phyloP scores from a whole-genome alignment of 2,113 vertebrate genomes.

The Bungarus multicinctus region DNA sequence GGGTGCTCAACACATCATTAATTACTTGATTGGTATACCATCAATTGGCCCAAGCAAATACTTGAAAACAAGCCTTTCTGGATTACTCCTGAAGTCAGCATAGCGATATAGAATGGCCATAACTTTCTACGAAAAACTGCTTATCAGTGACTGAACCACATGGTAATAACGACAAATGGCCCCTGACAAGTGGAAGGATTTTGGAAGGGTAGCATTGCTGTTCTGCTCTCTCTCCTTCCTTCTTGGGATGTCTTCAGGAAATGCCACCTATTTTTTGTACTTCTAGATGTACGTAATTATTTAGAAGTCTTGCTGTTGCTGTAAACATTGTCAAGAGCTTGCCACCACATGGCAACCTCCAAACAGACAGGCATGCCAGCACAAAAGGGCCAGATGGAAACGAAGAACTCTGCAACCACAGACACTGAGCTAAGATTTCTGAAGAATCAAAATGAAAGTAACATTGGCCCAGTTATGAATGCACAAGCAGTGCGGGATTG shows the following conservation, averaged over 20 bases:
- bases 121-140: neutral
- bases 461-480: constrained; percentile 35
- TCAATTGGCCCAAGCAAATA: neutral
- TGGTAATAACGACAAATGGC: neutral
- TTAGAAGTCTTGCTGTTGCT: neutral
- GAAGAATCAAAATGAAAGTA: constrained; percentile 35
- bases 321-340: neutral
- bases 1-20: neutral
- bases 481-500: constrained; percentile 54
- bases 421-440: constrained; percentile 47
- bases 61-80: neutral
- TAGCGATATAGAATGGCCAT: neutral
- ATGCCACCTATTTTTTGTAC: neutral
- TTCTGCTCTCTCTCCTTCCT: neutral
- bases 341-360: neutral
- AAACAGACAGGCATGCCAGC: neutral
- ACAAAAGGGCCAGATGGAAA: neutral
- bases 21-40: neutral
- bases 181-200: neutral
- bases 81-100: neutral
- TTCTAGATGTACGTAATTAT: neutral
- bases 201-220: neutral
- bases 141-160: neutral
- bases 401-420: neutral
- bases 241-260: neutral